These are phyloP conservation scores for Tipula lateralis DNA, from an alignment of 2,888 invertebrate species.

Conservation along the genomic window DNA sequence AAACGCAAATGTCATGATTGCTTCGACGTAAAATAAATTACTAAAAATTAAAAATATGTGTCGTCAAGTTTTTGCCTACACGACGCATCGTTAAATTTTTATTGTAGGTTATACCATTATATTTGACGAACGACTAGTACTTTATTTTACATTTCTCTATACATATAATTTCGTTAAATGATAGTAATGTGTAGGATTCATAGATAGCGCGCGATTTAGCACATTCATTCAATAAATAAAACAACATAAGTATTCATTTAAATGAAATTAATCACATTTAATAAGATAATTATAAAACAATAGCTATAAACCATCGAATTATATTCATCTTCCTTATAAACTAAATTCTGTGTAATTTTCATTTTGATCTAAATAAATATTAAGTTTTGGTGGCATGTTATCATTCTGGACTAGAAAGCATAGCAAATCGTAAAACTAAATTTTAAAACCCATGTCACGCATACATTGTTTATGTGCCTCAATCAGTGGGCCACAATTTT, in stretches of 20 bases:
- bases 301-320: neutral
- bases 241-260: neutral
- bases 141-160: too few species aligned
- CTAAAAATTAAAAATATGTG: neutral
- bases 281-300: neutral
- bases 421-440: conserved; percentile 54
- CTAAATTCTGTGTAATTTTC: neutral
- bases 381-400: neutral
- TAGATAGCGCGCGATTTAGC: too few species aligned
- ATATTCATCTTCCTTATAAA: neutral
- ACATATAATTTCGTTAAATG: too few species aligned
- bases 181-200: too few species aligned
- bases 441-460: conserved; percentile 92
- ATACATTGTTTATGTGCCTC: conserved; percentile 97
- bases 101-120: neutral
- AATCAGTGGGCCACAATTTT: conserved; percentile 81
- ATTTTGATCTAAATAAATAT: neutral
- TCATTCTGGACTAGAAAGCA: neutral
- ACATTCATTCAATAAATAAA: too few species aligned
- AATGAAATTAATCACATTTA: neutral
- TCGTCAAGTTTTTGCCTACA: neutral
- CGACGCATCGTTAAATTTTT: neutral
- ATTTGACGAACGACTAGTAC: neutral
- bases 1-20: conserved; percentile 28
- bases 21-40: conserved; percentile 27